These are phyloP conservation scores for Ambastaia sidthimunki DNA, from an alignment of 2,797 vertebrate genomes.

Conservation along the genomic window DNA sequence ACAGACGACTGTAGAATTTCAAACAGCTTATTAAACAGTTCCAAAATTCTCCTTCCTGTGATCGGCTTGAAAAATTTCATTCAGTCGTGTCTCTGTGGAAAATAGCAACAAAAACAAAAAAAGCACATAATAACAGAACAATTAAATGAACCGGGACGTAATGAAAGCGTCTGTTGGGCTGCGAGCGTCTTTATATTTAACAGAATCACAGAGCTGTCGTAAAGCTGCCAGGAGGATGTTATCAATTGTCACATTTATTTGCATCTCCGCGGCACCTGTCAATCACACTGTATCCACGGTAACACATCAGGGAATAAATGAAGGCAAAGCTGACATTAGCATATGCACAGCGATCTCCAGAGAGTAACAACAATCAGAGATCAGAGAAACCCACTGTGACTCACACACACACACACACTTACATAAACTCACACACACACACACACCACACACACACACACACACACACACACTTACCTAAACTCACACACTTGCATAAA, in stretches of 20 bases:
- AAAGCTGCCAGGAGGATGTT: constrained; percentile 75
- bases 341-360: constrained; percentile 70
- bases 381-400: constrained; percentile 6
- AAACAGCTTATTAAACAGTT: constrained; percentile 63
- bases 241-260: constrained; percentile 74
- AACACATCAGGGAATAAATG: constrained; percentile 70
- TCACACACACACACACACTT: neutral
- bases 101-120: constrained; percentile 69
- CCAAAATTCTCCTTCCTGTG: constrained; percentile 35
- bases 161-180: constrained; percentile 83
- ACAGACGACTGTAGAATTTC: constrained; percentile 56
- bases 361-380: constrained; percentile 39
- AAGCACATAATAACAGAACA: constrained; percentile 74
- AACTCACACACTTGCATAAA: neutral
- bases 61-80: constrained; percentile 49
- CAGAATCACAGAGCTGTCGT: constrained; percentile 71
- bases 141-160: constrained; percentile 83
- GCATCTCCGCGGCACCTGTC: constrained; percentile 68
- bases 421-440: constrained; percentile 64
- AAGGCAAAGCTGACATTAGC: constrained; percentile 75
- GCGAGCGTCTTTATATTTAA: constrained; percentile 79
- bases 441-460: constrained; percentile 4
- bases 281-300: constrained; percentile 74
- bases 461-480: neutral
- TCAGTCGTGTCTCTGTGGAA: constrained; percentile 68